phyloP scores from a whole-genome alignment of 2,888 invertebrate genomes.

The Sphinx pinastri region DNA sequence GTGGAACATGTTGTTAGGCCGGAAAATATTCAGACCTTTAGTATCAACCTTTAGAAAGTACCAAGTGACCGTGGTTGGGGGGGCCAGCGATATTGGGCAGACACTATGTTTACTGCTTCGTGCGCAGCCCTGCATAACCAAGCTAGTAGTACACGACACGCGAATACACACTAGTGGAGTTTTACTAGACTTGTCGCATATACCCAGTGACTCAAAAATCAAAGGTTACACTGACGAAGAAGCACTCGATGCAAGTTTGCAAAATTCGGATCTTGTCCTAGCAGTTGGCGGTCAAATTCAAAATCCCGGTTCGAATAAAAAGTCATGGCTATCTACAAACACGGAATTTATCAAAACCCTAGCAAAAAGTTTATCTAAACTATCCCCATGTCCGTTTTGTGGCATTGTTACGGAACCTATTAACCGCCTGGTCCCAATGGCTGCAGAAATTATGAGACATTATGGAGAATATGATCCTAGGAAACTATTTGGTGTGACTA shows the following conservation, averaged over 20 bases:
- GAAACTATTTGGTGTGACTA: constrained; percentile 89
- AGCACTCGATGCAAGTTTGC: constrained; percentile 64
- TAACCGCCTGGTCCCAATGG: constrained; percentile 73
- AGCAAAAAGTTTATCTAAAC: constrained; percentile 55
- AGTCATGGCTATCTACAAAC: constrained; percentile 83
- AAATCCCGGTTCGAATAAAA: constrained; percentile 84
- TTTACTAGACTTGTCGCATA: constrained; percentile 73
- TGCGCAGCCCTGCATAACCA: constrained; percentile 82
- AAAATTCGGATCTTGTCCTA: constrained; percentile 86
- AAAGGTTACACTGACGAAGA: constrained; percentile 60
- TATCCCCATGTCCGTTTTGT: constrained; percentile 65
- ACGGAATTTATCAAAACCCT: constrained; percentile 63
- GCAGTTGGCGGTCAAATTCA: constrained; percentile 86
- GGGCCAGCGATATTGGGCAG: constrained; percentile 80
- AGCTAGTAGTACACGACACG: constrained; percentile 84
- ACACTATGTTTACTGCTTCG: constrained; percentile 83
- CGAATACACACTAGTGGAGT: constrained; percentile 65
- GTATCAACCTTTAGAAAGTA: constrained; percentile 42
- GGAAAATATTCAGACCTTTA: constrained; percentile 33
- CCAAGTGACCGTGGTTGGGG: constrained; percentile 71
- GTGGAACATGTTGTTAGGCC: constrained; percentile 36
- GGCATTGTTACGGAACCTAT: constrained; percentile 76
- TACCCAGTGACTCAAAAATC: constrained; percentile 64
- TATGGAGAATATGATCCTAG: constrained; percentile 84
- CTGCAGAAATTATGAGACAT: constrained; percentile 68